A percentile compares a stretch with the other conserved stretches of the same genome.
These are phyloP conservation scores for Papilio protenor DNA, from an alignment of 2,888 invertebrate species.

Conservation along the genomic window DNA sequence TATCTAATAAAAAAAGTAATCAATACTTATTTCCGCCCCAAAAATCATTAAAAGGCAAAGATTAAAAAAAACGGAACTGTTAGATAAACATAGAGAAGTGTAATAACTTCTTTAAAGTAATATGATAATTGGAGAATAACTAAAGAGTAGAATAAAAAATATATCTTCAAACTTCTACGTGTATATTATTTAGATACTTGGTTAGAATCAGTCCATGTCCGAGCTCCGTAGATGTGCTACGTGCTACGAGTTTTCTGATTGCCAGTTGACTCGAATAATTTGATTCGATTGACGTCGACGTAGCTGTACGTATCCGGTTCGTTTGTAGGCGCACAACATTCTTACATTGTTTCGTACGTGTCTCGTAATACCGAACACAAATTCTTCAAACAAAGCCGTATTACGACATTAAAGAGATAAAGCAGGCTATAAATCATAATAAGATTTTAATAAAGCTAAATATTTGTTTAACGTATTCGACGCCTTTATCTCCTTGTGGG, in stretches of 20 bases:
- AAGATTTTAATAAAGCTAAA: conserved; percentile 69
- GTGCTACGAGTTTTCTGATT: conserved; percentile 63
- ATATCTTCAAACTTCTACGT: neutral
- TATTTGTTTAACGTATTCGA: conserved; percentile 69
- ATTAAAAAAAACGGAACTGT: neutral
- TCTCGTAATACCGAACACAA: conserved; percentile 41
- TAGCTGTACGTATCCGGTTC: conserved; percentile 59
- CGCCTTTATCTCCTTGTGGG: conserved; percentile 52
- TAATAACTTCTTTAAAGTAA: no score
- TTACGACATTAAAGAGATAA: conserved; percentile 33
- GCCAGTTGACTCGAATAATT: conserved; percentile 63
- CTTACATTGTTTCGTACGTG: conserved; percentile 43
- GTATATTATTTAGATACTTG: conserved; percentile 27
- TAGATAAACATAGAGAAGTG: neutral
- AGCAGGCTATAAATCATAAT: conserved; percentile 70
- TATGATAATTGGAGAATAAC: neutral
- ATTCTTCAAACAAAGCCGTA: conserved; percentile 31
- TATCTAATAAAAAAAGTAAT: no score
- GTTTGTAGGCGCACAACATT: conserved; percentile 54
- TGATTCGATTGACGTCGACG: conserved; percentile 62
- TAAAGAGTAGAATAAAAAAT: neutral
- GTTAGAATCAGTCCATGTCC: conserved; percentile 40
- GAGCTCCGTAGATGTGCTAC: conserved; percentile 59
- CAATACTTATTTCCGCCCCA: no score
- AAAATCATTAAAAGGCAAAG: neutral